Base-by-base conservation (phyloP, 1,140 invertebrate species). In the Eriocheir sinensis region DNA sequence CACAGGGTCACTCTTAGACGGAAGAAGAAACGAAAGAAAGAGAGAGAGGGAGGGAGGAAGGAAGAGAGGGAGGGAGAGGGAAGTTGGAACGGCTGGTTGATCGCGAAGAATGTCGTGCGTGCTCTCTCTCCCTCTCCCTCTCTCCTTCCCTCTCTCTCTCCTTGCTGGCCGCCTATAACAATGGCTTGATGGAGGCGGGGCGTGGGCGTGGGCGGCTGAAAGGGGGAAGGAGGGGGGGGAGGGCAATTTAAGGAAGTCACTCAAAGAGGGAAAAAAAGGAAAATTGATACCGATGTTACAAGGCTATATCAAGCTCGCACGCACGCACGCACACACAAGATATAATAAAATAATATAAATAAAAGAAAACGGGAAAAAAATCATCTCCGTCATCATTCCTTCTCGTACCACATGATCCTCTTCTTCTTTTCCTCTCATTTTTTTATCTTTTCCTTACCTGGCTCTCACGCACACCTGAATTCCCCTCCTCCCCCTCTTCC, bases 301-400 rank as follows among this genome's bases (percentile, higher is more conserved):
- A 72, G 60, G 60, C n/a, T n/a, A 72, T n/a, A 21, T n/a, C 60
- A 72, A 21, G n/a, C 60, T n/a, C 60, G n/a, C 60, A 72, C 60
- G n/a, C 60, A 72, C 60, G n/a, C 60, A 72, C 60, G n/a, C 60
- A 72, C 60, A 72, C 60, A 72, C 60, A 72, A n/a, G n/a, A n/a
- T n/a, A n/a, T n/a, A n/a, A n/a, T n/a, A n/a, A n/a, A n/a, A n/a
- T n/a, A n/a, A n/a, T n/a, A n/a, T n/a, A n/a, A n/a, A n/a, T n/a
- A n/a, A n/a, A n/a, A n/a, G n/a, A n/a, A n/a, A n/a, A n/a, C n/a
- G n/a, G n/a, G n/a, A n/a, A n/a, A n/a, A n/a, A n/a, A n/a, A n/a
- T n/a, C n/a, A n/a, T n/a, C n/a, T n/a, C n/a, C n/a, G n/a, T n/a
- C 60, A 8, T n/a, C 60, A 72, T 72, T 72, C 60, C 60, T n/a